Evolutionary conservation across 2,797 vertebrate genomes (phyloP), one percentile per base, ranked within the genome.

Genomic region (Salmo trutta): DNA sequence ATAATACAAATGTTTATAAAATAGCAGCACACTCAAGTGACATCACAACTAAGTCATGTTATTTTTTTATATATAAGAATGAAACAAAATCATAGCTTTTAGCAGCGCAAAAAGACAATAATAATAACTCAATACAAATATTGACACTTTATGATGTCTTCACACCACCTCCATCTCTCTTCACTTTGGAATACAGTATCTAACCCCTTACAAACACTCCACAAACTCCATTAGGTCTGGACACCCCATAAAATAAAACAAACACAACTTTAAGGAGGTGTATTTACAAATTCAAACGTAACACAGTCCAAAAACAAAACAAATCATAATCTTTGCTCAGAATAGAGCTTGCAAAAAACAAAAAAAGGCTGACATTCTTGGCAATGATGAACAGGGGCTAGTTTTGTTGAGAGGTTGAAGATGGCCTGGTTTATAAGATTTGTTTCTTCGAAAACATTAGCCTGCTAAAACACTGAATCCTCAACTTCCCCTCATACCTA

Each of bases 1-100:
- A 98, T 94, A 95, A 94, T 98, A 98, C 97, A 98, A 97, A 97
- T 95, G 97, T 98, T 97, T 98, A 98, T 97, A 99, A 98, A 98
- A 98, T 98, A 99, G 97, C 97, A 99, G 97, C 97, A 98, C 97
- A 98, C 97, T 97, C 95, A 96, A 93, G 97, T 98, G 97, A 99
- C 96, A 97, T 97, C 97, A 98, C 97, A 95, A 97, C 96, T 97
- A 97, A 91, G 96, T 96, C 96, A 96, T 97, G 97, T 98, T 97
- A 97, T 94, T 94, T 97, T 47, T 96, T 95, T 97, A 96, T 97
- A 97, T 92, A 93, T 81, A 80, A 81, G 79, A 94, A 97, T 97
- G 95, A 96, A 97, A 95, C 95, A 96, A 93, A 96, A 96, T 96
- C 94, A 95, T 96, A 98, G 97, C 97, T 97, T 97, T 96, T 99